Evolutionary conservation across 2,797 vertebrate species (phyloP).

Genomic region (Helostoma temminkii): DNA sequence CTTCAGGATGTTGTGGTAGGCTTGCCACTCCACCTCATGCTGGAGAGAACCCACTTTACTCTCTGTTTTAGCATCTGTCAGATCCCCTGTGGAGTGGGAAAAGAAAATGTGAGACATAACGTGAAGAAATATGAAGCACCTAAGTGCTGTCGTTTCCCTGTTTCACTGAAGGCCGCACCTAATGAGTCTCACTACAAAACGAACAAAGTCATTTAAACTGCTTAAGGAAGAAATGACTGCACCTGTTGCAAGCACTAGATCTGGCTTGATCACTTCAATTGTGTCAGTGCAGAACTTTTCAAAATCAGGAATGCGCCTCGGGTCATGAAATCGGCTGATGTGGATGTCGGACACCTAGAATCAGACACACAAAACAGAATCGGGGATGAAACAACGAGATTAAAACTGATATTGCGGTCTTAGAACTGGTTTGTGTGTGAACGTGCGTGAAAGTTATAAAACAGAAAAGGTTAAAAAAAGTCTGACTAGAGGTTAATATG

Average conservation of each 20-base stretch:
- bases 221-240: constrained; percentile 24
- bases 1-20: constrained; percentile 92
- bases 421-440: background rate
- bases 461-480: constrained; percentile 46
- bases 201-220: too few species aligned
- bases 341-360: constrained; percentile 97
- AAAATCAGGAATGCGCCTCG: constrained; percentile 88
- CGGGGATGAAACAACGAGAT: background rate
- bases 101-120: background rate
- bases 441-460: background rate
- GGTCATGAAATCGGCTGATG: constrained; percentile 93
- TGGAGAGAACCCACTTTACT: constrained; percentile 94
- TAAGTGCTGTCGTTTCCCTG: background rate
- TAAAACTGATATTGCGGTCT: background rate
- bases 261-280: constrained; percentile 90
- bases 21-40: constrained; percentile 95
- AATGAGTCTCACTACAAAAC: background rate
- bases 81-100: constrained; percentile 86
- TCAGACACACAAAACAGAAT: constrained; percentile 12
- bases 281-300: constrained; percentile 95
- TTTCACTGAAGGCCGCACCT: constrained; percentile 5
- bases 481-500: constrained; percentile 27
- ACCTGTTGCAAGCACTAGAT: constrained; percentile 95
- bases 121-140: background rate
- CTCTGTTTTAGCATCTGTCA: constrained; percentile 95